These are phyloP conservation scores for Heterohyrax brucei DNA, from an alignment of 2,797 vertebrate genomes.

Conservation along the genomic window DNA sequence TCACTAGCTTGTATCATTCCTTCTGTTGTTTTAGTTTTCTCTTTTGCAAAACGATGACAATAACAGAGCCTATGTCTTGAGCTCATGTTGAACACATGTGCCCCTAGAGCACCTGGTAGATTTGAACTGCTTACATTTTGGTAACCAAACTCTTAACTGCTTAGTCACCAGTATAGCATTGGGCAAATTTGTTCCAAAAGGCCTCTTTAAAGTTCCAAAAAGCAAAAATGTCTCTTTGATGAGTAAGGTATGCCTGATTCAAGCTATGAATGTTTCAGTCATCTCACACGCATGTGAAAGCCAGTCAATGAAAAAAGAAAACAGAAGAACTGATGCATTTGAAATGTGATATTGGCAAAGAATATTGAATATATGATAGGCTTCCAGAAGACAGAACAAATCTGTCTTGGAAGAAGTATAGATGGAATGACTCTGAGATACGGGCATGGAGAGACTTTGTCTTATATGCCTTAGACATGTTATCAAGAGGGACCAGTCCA, in stretches of 20 bases:
- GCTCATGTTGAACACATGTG: not conserved
- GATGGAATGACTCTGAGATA: too few species aligned
- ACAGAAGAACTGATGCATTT: not conserved
- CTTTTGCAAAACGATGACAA: not conserved
- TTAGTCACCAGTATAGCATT: too few species aligned
- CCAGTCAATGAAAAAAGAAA: not conserved
- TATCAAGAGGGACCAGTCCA: not conserved
- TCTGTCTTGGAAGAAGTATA: too few species aligned
- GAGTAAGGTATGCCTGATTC: not conserved
- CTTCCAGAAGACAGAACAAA: too few species aligned
- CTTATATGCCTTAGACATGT: not conserved
- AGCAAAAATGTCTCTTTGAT: not conserved
- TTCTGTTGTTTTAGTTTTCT: not conserved
- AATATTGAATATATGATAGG: too few species aligned
- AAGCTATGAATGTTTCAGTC: not conserved
- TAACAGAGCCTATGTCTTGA: not conserved
- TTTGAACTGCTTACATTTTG: too few species aligned
- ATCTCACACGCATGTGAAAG: not conserved
- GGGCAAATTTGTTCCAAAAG: not conserved
- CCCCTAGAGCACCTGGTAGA: too few species aligned
- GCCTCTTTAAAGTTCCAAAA: not conserved
- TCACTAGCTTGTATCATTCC: not conserved
- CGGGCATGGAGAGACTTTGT: not conserved
- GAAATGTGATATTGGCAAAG: not conserved
- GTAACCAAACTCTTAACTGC: too few species aligned